Evolutionary conservation across 2,888 invertebrate genomes (phyloP).

Genomic region (Megamerina dolium): DNA sequence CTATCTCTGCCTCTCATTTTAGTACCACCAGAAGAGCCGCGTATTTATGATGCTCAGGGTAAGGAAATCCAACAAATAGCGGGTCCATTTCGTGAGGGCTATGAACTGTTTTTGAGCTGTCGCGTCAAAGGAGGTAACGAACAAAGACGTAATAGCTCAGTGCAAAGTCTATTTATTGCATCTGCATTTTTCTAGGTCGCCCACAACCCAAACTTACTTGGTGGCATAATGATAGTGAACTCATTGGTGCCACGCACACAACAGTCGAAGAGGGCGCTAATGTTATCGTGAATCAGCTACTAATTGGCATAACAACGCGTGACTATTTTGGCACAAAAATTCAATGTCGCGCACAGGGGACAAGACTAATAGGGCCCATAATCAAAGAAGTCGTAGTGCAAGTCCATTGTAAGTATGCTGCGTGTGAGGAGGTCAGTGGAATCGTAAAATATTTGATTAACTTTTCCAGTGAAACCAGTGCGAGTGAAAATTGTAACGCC

Average conservation of each 20-base stretch:
- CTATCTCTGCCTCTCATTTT: conserved; percentile 12
- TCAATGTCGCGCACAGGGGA: conserved; percentile 72
- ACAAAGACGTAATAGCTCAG: conserved; percentile 6
- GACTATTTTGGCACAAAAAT: conserved; percentile 67
- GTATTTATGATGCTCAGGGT: conserved; percentile 76
- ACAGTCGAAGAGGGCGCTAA: conserved; percentile 57
- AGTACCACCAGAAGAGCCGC: conserved; percentile 74
- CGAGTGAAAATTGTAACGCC: conserved; percentile 68
- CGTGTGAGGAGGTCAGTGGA: too few relatives aligned
- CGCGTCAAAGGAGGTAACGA: conserved; percentile 77
- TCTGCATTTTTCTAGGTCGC: too few relatives aligned
- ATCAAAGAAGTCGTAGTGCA: conserved; percentile 70
- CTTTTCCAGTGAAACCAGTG: conserved; percentile 65
- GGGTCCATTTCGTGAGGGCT: conserved; percentile 82
- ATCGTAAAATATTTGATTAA: not conserved
- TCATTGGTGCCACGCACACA: conserved; percentile 66
- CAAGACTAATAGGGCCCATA: conserved; percentile 63
- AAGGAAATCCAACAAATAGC: conserved; percentile 69
- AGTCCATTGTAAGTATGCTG: conserved; percentile 57
- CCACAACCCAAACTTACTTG: conserved; percentile 77
- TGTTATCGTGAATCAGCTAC: conserved; percentile 68
- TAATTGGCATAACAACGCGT: conserved; percentile 65
- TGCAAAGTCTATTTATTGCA: too few relatives aligned
- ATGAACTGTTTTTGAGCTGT: conserved; percentile 75
- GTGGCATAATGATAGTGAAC: conserved; percentile 70